Percentiles rank a stretch among this genome's conserved stretches.
Conservation (phyloP, 92 coral and sea anemone species). For the Phenganax subtilis region DNA sequence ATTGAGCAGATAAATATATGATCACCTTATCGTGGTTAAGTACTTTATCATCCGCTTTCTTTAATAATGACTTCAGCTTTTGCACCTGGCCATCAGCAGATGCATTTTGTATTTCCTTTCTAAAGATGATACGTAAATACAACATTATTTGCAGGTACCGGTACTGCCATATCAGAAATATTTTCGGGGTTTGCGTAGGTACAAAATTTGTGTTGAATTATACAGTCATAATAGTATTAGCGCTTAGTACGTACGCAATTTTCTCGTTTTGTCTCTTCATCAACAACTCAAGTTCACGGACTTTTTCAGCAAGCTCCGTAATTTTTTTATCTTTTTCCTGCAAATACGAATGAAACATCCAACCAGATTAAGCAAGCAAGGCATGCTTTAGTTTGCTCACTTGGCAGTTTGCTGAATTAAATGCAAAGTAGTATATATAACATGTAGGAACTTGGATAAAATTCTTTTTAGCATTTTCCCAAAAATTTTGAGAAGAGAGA, state of each 20-base stretch:
- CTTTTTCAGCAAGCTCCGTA: slow-evolving; percentile 41
- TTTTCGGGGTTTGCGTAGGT: background rate
- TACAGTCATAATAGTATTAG: background rate
- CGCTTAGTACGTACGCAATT: slow-evolving; percentile 61
- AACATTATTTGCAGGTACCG: too few relatives aligned
- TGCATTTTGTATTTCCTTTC: slow-evolving; percentile 68
- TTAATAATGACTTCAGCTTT: slow-evolving; percentile 63
- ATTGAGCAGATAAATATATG: too few relatives aligned
- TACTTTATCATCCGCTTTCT: slow-evolving; percentile 62
- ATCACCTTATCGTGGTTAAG: slow-evolving; percentile 62
- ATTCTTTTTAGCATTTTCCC: background rate
- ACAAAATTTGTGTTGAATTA: background rate
- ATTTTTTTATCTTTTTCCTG: slow-evolving; percentile 81
- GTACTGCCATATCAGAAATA: too few relatives aligned
- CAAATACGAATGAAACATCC: background rate
- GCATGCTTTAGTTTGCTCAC: too few relatives aligned
- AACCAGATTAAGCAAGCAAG: too few relatives aligned
- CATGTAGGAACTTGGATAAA: too few relatives aligned
- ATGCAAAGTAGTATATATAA: too few relatives aligned
- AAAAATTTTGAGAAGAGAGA: background rate
- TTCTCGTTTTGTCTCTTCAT: slow-evolving; percentile 73
- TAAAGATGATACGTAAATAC: slow-evolving; percentile 8
- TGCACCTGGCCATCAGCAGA: slow-evolving; percentile 80
- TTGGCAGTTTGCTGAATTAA: too few relatives aligned
- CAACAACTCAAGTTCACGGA: slow-evolving; percentile 63